phyloP scores from a whole-genome alignment of 92 coral and sea anemone genomes.

The Galaxea fascicularis region DNA sequence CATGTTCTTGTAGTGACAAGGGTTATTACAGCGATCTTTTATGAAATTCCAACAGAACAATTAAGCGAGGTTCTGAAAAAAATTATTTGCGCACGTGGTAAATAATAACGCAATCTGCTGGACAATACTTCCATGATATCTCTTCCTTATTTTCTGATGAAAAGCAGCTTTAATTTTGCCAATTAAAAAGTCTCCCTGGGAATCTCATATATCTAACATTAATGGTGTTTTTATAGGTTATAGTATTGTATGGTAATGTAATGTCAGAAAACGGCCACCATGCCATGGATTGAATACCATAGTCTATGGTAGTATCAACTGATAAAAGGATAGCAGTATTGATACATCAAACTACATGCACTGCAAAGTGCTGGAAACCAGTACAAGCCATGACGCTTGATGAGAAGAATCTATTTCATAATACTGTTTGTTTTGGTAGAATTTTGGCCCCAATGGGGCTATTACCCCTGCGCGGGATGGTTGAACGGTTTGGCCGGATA shows the following conservation, averaged over 20 bases:
- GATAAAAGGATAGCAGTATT: too few species aligned
- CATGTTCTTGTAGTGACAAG: neutral
- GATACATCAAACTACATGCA: too few species aligned
- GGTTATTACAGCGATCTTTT: too few species aligned
- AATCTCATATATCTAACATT: constrained; percentile 13
- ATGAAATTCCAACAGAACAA: too few species aligned
- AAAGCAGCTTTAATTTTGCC: constrained; percentile 14
- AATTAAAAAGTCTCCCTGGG: constrained; percentile 13
- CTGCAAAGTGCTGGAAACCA: too few species aligned
- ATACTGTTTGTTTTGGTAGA: constrained; percentile 22
- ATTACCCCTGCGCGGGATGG: constrained; percentile 13
- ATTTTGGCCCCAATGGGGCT: constrained; percentile 19
- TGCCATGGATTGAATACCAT: neutral
- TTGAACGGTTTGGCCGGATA: constrained; percentile 1
- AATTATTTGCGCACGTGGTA: too few species aligned
- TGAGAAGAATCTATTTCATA: too few species aligned
- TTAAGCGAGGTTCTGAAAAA: too few species aligned
- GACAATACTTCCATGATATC: constrained; percentile 11
- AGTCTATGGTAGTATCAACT: constrained; percentile 1
- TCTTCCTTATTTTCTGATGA: constrained; percentile 14
- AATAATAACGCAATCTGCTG: too few species aligned
- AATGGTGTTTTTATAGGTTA: constrained; percentile 6
- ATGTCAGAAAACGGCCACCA: constrained; percentile 23
- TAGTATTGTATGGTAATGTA: neutral
- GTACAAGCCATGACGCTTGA: neutral